phyloP scores from a whole-genome alignment of 2,113 vertebrate species.

The Struthidea cinerea region DNA sequence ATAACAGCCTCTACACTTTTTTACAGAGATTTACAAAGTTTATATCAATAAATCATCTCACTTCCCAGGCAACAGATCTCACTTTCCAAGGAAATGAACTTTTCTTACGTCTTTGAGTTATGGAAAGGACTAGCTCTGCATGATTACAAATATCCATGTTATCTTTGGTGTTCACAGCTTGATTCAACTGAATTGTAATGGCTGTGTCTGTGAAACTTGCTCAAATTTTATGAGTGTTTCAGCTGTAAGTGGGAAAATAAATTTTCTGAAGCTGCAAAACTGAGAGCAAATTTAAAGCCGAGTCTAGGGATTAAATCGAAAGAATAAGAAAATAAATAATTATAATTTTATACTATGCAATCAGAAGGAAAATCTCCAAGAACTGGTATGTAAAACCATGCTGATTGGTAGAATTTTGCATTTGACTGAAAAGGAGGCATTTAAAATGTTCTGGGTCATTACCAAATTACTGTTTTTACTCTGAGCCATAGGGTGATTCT shows the following conservation, averaged over 20 bases:
- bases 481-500: background rate
- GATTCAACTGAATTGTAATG: conserved; percentile 46
- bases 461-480: background rate
- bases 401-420: background rate
- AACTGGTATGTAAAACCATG: background rate
- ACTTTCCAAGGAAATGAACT: conserved; percentile 4
- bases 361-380: background rate
- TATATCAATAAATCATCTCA: background rate
- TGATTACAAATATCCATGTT: background rate
- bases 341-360: background rate
- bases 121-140: conserved; percentile 10
- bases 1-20: background rate
- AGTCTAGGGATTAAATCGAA: background rate
- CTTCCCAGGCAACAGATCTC: background rate
- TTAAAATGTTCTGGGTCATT: background rate
- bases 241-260: background rate
- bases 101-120: background rate
- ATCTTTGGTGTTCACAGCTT: conserved; percentile 31
- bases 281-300: background rate
- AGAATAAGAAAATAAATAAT: background rate
- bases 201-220: conserved; percentile 56
- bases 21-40: background rate
- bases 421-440: background rate
- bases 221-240: conserved; percentile 26
- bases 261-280: conserved; percentile 19